Evolutionary conservation across 2,888 invertebrate genomes (phyloP).

Genomic region (Andrena camellia): DNA sequence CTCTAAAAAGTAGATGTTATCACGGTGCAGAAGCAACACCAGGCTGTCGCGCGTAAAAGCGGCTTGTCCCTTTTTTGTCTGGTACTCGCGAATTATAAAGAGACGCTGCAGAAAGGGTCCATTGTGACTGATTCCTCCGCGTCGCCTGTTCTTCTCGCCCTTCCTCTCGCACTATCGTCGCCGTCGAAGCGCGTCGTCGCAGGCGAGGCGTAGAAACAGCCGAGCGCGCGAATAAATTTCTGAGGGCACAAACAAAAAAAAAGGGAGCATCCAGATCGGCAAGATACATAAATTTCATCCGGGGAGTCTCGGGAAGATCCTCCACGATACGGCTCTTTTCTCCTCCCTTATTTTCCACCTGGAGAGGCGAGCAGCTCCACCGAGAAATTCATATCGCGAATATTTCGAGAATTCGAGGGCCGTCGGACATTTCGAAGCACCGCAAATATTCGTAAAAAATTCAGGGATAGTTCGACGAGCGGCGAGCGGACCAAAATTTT

Average conservation of each 20-base stretch:
- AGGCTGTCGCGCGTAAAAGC: not conserved
- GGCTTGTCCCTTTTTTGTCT: not conserved
- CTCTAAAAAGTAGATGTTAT: not conserved
- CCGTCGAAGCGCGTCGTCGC: not conserved
- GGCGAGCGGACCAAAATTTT: conserved; percentile 15
- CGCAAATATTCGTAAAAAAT: conserved; percentile 23
- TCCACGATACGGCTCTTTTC: not conserved
- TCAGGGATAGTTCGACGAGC: not conserved
- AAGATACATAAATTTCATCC: conserved; percentile 21
- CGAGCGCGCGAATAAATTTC: not conserved
- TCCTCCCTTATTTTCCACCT: not conserved
- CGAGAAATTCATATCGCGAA: conserved; percentile 1
- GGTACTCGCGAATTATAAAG: not conserved
- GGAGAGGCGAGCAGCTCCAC: not conserved
- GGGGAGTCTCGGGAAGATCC: not conserved
- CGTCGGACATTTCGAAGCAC: conserved; percentile 1
- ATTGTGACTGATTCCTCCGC: not conserved
- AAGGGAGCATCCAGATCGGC: not conserved
- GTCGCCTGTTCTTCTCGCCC: not conserved
- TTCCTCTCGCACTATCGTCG: no score
- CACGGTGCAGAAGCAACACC: not conserved
- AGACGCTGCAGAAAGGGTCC: not conserved
- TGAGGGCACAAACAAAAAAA: not conserved
- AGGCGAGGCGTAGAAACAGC: not conserved
- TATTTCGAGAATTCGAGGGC: conserved; percentile 4